Percentiles rank a stretch among this genome's conserved stretches.
phyloP scores from a whole-genome alignment of 2,888 invertebrate genomes.

The Tenthredo mesomela region DNA sequence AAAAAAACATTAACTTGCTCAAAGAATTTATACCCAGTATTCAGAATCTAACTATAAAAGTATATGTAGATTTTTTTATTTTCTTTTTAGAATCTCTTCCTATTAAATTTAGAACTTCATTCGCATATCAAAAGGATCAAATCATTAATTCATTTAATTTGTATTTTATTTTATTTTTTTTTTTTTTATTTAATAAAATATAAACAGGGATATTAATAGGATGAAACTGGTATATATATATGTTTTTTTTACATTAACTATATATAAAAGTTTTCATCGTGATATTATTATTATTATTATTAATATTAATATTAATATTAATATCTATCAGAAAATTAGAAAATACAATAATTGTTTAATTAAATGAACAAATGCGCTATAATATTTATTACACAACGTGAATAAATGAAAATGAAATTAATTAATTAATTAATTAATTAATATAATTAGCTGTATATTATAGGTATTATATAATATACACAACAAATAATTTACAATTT shows the following conservation, averaged over 20 bases:
- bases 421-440: neutral
- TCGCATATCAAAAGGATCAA: neutral
- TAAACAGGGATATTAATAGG: neutral
- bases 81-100: constrained; percentile 1
- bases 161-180: too few species aligned
- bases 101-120: constrained; percentile 38
- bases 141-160: neutral
- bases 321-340: neutral
- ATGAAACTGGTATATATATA: constrained; percentile 28
- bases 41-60: neutral
- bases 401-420: neutral
- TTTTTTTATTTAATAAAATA: neutral
- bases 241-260: neutral
- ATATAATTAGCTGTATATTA: neutral
- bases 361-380: constrained; percentile 11
- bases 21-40: neutral
- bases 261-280: constrained; percentile 28
- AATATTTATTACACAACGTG: constrained; percentile 19
- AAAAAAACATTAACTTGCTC: too few species aligned
- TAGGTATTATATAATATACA: too few species aligned
- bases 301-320: constrained; percentile 5
- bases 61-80: neutral
- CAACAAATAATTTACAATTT: neutral
- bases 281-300: constrained; percentile 35
- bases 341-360: neutral